Evolutionary conservation across 2,113 vertebrate genomes (phyloP), one percentile per base, ranked within the genome.

Genomic region (Phyllopteryx taeniolatus): DNA sequence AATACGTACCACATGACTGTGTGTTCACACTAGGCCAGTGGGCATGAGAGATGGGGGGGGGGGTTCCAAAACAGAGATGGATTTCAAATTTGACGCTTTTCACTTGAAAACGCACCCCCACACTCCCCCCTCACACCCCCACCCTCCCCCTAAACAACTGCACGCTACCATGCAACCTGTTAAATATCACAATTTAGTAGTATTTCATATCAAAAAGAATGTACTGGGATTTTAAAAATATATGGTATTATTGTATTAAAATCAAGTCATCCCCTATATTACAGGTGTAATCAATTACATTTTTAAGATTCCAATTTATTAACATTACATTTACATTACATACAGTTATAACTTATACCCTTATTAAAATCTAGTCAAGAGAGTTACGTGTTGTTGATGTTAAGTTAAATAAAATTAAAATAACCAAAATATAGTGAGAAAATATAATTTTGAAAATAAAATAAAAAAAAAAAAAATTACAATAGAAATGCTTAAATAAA

Each of bases 1-100:
- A 98, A 98, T 93, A 96, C 74, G 92, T 96, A 96, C 96, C 96
- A 98, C 96, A 99, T 98, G 96, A 92, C 86, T 88, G 81, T 87
- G 83, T 90, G 82, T 88, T 94, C 88, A 89, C 86, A 89, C 88
- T 82, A 71, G 59, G 79, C 77, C 67, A 87, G 87, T 87, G 88
- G 86, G 90, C 86, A 87, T 71, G 67, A 71, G 77, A 78, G 11
- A 27, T 14, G 64, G 35, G 62, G 57, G n/a, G 64, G 35, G 62
- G 42, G n/a, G 43, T 19, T 17, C n/a, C 43, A 27, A 86, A 87
- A 81, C 72, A 73, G 76, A 72, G 46, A 70, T 65, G 72, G 27
- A 75, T 77, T 71, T 77, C 46, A 74, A 75, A 78, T 49, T 84
- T 61, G 69, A 68, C 65, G 51, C 49, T n/a, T 79, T 72, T 42